A percentile compares a stretch with the other conserved stretches of the same genome.
phyloP scores from a whole-genome alignment of 1,140 invertebrate genomes.

The Dufourea novaeangliae region DNA sequence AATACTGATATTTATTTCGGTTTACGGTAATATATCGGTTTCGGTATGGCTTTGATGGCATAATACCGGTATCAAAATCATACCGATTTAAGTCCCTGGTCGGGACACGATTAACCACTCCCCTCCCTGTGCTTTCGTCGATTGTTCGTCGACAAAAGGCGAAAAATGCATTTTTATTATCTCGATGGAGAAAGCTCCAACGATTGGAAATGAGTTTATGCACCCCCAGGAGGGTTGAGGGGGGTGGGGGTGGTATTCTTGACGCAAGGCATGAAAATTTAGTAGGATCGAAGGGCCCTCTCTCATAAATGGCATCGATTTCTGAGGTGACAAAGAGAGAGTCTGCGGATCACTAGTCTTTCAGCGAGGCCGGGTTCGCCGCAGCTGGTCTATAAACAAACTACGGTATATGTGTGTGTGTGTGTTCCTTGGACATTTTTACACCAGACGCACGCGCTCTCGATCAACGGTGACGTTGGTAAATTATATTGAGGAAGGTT shows the following conservation, averaged over 20 bases:
- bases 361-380: neutral
- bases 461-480: neutral
- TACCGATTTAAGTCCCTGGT: too few species aligned
- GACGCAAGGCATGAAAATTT: neutral
- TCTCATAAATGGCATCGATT: neutral
- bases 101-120: slow-evolving; percentile 31
- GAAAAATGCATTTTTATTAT: too few species aligned
- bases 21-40: too few species aligned
- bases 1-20: too few species aligned
- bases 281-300: neutral
- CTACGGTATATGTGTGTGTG: neutral
- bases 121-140: neutral
- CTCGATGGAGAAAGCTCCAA: too few species aligned
- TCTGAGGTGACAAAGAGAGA: neutral
- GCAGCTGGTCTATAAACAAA: slow-evolving; percentile 2
- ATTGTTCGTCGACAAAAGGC: neutral
- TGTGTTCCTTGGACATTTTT: neutral
- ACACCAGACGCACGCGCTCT: neutral
- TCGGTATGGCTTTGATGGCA: too few species aligned
- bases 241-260: neutral
- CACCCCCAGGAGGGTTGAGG: too few species aligned
- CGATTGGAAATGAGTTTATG: too few species aligned
- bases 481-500: neutral
- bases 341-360: neutral
- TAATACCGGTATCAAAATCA: too few species aligned